Evolutionary conservation across 2,797 vertebrate genomes (phyloP), one percentile per base, ranked within the genome.

Genomic region (Anisognathus igniventris): DNA sequence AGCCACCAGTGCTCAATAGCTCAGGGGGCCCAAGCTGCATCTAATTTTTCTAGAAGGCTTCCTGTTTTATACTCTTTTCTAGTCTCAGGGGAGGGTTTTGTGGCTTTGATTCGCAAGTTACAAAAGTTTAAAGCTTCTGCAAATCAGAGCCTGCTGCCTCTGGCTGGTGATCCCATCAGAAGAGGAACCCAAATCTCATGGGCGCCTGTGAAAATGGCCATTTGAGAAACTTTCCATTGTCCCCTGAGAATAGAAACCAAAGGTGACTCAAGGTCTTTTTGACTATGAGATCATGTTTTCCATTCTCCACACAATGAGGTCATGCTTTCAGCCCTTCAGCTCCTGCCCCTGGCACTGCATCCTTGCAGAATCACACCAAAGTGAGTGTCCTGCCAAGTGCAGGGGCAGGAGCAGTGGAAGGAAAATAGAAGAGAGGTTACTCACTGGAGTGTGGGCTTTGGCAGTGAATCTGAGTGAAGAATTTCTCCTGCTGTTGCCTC

Each of bases 151-250:
- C 23, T 19, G 2, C 39, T 18, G 2, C 37, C 31, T 76, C 42
- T 87, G 64, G 30, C 53, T 80, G 68, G n/a, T 0, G 0, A 6
- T 79, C 56, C 56, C 57, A 9, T n/a, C 23, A 50, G 85, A 93
- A 91, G 72, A 80, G 95, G 89, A 96, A 86, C 44, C n/a, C 45
- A 83, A 22, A 80, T 42, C 45, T 64, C n/a, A 8, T 45, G 68
- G 83, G 71, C 74, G 66, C 7, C 61, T 77, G 35, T 67, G 78
- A 40, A 75, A 88, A 86, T 53, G 64, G 48, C 61, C 19, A 9
- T 45, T 92, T 80, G 61, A 74, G 78, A 83, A 93, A 94, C 65
- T 94, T 94, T 83, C 68, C 92, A 6, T 35, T 35, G 28, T 77
- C 61, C 40, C 12, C 27, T 60, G 45, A 33, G 72, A 91, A 80